Evolutionary conservation across 2,113 vertebrate species (phyloP), one percentile per base, ranked within the genome.

Genomic region (Gambusia affinis): DNA sequence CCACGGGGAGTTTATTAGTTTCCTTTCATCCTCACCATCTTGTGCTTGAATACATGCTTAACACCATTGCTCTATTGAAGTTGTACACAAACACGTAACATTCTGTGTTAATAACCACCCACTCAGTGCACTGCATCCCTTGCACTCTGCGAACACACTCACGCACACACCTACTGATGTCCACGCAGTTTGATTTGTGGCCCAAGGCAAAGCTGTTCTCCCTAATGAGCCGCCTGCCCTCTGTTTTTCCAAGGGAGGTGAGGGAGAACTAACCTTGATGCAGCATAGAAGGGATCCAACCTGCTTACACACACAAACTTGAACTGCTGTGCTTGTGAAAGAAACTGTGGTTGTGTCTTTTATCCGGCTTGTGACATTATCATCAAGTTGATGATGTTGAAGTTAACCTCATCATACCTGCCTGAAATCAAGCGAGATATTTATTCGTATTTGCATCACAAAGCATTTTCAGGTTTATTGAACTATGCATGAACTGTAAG

Each of bases 171-270:
- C 19, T n/a, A 60, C 72, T 77, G 75, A 84, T 76, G 83, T 77
- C 66, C 75, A 67, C 73, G 80, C 68, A 72, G 86, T 88, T 81
- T 90, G 87, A 90, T 90, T 89, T 76, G 83, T 87, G 84, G 82
- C 89, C 87, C 65, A 78, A 81, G 85, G 92, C 86, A 73, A 85
- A 87, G 70, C 89, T 86, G 86, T 91, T 87, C 84, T 79, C 76
- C 76, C 82, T 92, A 91, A 94, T 91, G 91, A 93, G 89, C 78
- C 86, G 89, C 78, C 77, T 91, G 87, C 87, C 89, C 86, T 89
- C 85, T 42, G 70, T 87, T 78, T 85, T 85, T 87, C 78, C 73
- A 51, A 78, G 79, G 77, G 76, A 89, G 86, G 64, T 15, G 60
- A 82, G 79, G 72, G 71, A 84, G 82, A 86, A 79, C 73, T 88